A percentile compares a stretch with the other conserved stretches of the same genome.
Conservation (phyloP, 2,113 vertebrate species). For the Cranoglanis bouderius region DNA sequence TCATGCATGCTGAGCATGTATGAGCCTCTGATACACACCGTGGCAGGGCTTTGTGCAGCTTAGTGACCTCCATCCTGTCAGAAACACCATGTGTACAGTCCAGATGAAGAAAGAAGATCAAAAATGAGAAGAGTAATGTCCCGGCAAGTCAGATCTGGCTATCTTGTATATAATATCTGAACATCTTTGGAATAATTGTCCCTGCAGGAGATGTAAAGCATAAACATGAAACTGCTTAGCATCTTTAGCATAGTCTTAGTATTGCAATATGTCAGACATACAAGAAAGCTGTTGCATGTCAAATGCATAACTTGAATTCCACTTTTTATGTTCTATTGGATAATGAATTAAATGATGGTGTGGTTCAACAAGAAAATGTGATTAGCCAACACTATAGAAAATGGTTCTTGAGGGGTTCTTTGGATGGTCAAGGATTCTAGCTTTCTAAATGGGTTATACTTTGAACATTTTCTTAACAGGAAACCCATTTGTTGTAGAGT, state of each 20-base stretch:
- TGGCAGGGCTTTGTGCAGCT: conserved; percentile 7
- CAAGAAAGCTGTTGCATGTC: neutral
- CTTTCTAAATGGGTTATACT: neutral
- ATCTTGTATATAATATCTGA: neutral
- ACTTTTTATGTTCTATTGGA: neutral
- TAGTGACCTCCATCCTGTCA: conserved; percentile 13
- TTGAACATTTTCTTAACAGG: neutral
- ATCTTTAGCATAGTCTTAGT: neutral
- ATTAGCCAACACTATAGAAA: neutral
- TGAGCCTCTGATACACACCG: neutral
- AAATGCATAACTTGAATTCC: too few species aligned
- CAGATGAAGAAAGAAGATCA: neutral
- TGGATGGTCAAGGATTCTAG: neutral
- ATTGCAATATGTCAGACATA: neutral
- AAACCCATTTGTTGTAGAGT: neutral
- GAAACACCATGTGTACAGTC: neutral
- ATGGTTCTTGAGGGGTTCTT: neutral
- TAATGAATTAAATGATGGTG: neutral
- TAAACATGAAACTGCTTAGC: neutral
- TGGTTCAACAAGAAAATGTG: neutral
- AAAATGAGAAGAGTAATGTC: neutral
- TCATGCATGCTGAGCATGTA: conserved; percentile 13
- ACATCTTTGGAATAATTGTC: neutral
- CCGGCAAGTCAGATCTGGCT: neutral
- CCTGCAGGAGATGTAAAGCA: neutral